Evolutionary conservation across 2,113 vertebrate genomes (phyloP), one percentile per base, ranked within the genome.

Genomic region (Collichthys lucidus): DNA sequence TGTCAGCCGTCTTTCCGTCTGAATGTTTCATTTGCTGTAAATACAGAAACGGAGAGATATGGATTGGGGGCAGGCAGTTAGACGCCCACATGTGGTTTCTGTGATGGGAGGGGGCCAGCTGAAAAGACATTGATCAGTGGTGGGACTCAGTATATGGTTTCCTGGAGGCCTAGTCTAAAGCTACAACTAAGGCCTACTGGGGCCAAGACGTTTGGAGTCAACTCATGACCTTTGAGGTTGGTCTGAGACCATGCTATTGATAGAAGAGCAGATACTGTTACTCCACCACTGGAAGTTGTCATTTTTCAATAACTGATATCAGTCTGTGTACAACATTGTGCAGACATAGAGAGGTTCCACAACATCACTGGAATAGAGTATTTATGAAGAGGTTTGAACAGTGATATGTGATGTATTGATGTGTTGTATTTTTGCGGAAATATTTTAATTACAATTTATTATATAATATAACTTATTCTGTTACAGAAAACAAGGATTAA

Each of bases 21-120:
- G 91, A 93, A 94, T 94, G 91, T 94, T 95, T 94, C 90, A 93
- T 95, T 91, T 89, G 94, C 93, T 93, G 94, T 95, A 95, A 95
- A 94, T 94, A 95, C 94, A 93, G 93, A 89, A 90, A 91, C 77
- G 76, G 90, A 92, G 90, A 77, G 88, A 90, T 94, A 94, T 94
- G 87, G 94, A 95, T 95, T 78, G 72, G 84, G 85, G 87, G 86
- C 82, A 81, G 87, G 90, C 88, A 84, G 90, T 56, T 77, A 75
- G 88, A 86, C 63, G 87, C 86, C 88, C 88, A 85, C 89, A 89
- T 92, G 93, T 72, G 93, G 92, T 92, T 92, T 92, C 29, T 62
- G 68, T 75, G 86, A 79, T 8, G 76, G 84, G 83, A 80, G 84
- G 81, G 82, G 88, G 86, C 74, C 50, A 73, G 74, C 85, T 93